Evolutionary conservation across 2,888 invertebrate species (phyloP).

Genomic region (Prenolepis imparis): DNA sequence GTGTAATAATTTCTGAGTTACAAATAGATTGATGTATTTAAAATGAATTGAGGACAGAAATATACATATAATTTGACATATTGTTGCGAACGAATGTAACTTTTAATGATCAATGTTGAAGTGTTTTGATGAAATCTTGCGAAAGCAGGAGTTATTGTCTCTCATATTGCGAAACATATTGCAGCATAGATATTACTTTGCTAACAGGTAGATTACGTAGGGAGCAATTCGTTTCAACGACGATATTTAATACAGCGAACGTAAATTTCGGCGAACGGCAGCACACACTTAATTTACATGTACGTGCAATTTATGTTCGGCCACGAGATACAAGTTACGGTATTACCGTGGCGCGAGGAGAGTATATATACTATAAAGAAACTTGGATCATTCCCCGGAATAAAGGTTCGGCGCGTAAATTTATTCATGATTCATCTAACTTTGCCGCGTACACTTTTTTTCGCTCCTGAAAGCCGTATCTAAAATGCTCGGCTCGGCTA

Average conservation of each 20-base stretch:
- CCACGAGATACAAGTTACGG: slow-evolving; percentile 61
- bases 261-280: slow-evolving; percentile 33
- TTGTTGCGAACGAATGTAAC: background rate
- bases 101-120: background rate
- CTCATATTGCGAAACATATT: background rate
- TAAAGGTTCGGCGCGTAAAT: slow-evolving; percentile 70
- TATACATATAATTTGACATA: background rate
- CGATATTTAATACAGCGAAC: slow-evolving; percentile 29
- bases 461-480: slow-evolving; percentile 20
- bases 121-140: background rate
- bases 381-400: slow-evolving; percentile 64
- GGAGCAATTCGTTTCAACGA: background rate
- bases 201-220: slow-evolving; percentile 13
- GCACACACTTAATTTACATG: slow-evolving; percentile 15
- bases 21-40: background rate
- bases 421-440: slow-evolving; percentile 76
- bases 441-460: slow-evolving; percentile 50
- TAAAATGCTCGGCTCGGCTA: slow-evolving; percentile 37
- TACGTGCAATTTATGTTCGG: slow-evolving; percentile 34
- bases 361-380: slow-evolving; percentile 61
- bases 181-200: background rate
- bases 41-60: background rate
- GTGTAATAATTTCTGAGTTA: background rate
- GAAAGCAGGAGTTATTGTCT: background rate
- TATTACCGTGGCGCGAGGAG: slow-evolving; percentile 50